Percentiles rank a stretch among this genome's conserved stretches.
Conservation (phyloP, 2,888 invertebrate species). For the Troides oblongomaculatus region DNA sequence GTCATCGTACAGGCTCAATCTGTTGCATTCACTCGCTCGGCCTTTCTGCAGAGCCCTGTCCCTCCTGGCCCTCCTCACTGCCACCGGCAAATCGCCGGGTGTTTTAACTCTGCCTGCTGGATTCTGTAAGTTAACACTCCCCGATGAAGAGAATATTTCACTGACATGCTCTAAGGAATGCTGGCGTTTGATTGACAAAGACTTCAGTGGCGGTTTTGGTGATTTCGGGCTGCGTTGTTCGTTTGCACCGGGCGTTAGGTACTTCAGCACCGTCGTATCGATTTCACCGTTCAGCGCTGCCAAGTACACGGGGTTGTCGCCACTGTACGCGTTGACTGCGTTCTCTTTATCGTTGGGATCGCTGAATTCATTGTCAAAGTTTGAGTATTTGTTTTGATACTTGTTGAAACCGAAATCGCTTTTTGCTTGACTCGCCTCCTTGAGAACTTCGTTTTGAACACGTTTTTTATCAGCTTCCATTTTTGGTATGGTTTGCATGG, state of each 20-base stretch:
- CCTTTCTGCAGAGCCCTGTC: conserved; percentile 79
- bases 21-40: conserved; percentile 77
- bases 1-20: conserved; percentile 93
- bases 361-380: conserved; percentile 72
- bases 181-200: conserved; percentile 76
- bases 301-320: conserved; percentile 69
- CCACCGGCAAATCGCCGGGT: conserved; percentile 89
- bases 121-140: conserved; percentile 84
- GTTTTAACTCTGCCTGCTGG: conserved; percentile 89
- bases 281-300: conserved; percentile 70
- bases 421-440: conserved; percentile 64
- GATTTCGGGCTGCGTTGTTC: conserved; percentile 54
- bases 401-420: conserved; percentile 65
- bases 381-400: conserved; percentile 65
- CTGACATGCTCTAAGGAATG: conserved; percentile 88
- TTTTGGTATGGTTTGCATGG: conserved; percentile 64
- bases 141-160: conserved; percentile 85
- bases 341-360: conserved; percentile 74
- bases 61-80: conserved; percentile 84
- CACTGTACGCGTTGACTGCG: conserved; percentile 58
- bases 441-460: conserved; percentile 61
- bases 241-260: conserved; percentile 35
- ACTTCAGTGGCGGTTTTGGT: conserved; percentile 58
- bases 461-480: conserved; percentile 47
- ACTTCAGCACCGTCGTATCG: conserved; percentile 51